These are phyloP conservation scores for Pseudomyrmex cubaensis DNA, from an alignment of 1,140 invertebrate genomes.

Conservation along the genomic window DNA sequence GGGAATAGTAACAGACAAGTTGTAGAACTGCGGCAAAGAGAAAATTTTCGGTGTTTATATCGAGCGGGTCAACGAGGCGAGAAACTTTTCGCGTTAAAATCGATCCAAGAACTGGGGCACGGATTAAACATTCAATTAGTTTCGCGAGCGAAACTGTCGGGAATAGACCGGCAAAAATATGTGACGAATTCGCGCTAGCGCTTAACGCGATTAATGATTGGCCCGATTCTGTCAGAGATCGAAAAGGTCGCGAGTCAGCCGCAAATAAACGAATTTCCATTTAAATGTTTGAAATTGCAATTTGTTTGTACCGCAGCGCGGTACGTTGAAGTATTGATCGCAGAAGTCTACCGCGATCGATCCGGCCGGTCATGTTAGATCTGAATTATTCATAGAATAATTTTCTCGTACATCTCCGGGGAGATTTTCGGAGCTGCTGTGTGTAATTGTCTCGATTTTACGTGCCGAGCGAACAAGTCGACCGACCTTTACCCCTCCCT, in stretches of 20 bases:
- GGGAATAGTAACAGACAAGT: neutral
- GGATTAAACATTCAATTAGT: conserved; percentile 52
- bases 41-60: conserved; percentile 33
- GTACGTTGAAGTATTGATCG: neutral
- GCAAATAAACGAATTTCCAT: conserved; percentile 29
- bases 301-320: neutral
- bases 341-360: neutral
- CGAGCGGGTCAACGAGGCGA: neutral
- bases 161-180: conserved; percentile 48
- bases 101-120: conserved; percentile 56
- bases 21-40: too few species aligned
- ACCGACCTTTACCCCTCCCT: too few species aligned
- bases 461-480: too few species aligned
- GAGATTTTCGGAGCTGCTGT: too few species aligned
- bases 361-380: too few species aligned
- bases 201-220: conserved; percentile 43
- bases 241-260: conserved; percentile 27
- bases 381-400: too few species aligned
- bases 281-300: neutral
- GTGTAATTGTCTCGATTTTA: too few species aligned
- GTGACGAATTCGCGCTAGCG: conserved; percentile 1
- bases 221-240: neutral
- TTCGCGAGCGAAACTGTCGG: conserved; percentile 1
- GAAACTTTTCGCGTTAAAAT: conserved; percentile 39
- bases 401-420: too few species aligned